Base-by-base conservation (phyloP, 2,113 vertebrate genomes). In the Ornithorhynchus anatinus region DNA sequence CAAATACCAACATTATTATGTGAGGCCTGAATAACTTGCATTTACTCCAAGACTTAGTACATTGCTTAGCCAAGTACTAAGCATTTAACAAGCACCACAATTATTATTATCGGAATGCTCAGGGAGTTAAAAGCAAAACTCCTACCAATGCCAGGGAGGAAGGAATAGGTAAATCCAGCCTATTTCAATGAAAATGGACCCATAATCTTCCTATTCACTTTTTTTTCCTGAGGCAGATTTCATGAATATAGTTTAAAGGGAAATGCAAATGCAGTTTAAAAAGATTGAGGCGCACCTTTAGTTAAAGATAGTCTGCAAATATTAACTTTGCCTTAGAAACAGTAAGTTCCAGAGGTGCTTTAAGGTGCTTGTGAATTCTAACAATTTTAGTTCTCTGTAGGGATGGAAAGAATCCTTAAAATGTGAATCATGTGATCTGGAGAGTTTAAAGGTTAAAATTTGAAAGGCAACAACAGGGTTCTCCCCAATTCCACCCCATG, bases 151-250 rank as follows among this genome's bases (percentile, higher is more conserved):
- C 25, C 71, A 75, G 63, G 65, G 73, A 81, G 45, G 81, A 61
- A 40, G 79, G 43, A 79, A 59, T 54, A 61, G 42, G 71, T 51
- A 79, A 71, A 80, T 69, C 69, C 53, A 76, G 58, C 69, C 57
- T 36, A 79, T 59, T 79, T 83, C 72, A 79, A 79, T 83, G 75
- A 81, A 80, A 86, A 84, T 71, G 74, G 78, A 88, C 75, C 75
- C 79, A 85, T 69, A 79, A 12, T 80, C 73, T 82, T 82, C 69
- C 17, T 5, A 25, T 7, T 25, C 15, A 25, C 8, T 27, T 15
- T 25, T 37, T 83, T 83, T 77, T n/a, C 72, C 78, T 81, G 78
- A 78, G 81, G 80, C 79, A 70, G 85, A 81, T 77, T 86, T 77
- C 66, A 83, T 72, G 63, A 73, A 75, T 48, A 81, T 68, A 71